phyloP scores from a whole-genome alignment of 2,113 vertebrate genomes.

The Cebus imitator region DNA sequence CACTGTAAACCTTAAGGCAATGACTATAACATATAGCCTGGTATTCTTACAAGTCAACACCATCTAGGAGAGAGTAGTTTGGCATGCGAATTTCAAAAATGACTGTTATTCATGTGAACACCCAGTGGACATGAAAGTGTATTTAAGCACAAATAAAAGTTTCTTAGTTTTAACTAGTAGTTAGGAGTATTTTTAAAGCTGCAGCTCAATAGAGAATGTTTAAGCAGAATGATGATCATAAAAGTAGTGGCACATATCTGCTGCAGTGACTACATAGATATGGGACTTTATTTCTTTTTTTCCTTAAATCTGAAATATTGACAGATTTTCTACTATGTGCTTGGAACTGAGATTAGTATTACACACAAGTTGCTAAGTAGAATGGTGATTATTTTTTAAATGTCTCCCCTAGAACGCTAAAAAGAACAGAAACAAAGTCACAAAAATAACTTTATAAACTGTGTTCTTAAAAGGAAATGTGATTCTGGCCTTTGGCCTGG shows the following conservation, averaged over 20 bases:
- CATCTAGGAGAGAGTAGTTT: background rate
- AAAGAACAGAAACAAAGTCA: background rate
- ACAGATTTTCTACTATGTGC: background rate
- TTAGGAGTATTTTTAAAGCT: constrained; percentile 41
- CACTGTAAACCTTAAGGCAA: background rate
- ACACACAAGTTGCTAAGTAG: background rate
- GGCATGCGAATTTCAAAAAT: background rate
- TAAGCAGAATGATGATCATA: background rate
- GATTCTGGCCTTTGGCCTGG: background rate
- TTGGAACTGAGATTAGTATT: background rate
- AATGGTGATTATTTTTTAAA: background rate
- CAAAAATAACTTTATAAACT: background rate
- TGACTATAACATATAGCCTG: background rate
- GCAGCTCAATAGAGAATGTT: background rate
- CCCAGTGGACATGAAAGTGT: background rate
- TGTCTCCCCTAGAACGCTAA: too few relatives aligned
- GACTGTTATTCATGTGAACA: background rate
- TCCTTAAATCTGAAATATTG: background rate
- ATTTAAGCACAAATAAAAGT: constrained; percentile 53
- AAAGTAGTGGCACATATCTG: background rate
- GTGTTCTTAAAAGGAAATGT: background rate
- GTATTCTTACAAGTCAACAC: constrained; percentile 34
- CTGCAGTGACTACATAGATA: background rate
- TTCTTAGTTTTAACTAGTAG: constrained; percentile 53
- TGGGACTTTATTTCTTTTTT: background rate